phyloP scores from a whole-genome alignment of 1,140 invertebrate species.

The Trachelipus rathkii region DNA sequence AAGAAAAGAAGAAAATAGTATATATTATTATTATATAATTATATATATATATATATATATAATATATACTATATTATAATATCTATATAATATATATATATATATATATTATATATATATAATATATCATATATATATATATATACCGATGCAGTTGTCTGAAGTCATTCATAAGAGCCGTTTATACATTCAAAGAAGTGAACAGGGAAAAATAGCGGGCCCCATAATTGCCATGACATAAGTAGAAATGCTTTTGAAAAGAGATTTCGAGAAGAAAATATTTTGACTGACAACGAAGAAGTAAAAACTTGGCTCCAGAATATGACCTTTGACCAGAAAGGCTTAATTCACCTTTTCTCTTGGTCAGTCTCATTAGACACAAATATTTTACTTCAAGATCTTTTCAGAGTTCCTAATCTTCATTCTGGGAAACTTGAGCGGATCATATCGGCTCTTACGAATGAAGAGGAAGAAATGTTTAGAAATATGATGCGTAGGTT shows the following conservation, averaged over 20 bases:
- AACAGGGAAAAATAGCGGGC: slow-evolving; percentile 42
- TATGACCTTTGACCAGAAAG: slow-evolving; percentile 83
- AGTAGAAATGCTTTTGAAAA: slow-evolving; percentile 74
- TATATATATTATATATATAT: slow-evolving; percentile 18
- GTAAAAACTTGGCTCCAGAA: slow-evolving; percentile 85
- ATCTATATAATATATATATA: slow-evolving; percentile 5
- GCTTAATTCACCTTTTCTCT: slow-evolving; percentile 95
- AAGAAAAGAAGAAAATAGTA: no score
- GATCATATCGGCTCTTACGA: slow-evolving; percentile 81
- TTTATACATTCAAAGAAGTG: slow-evolving; percentile 44
- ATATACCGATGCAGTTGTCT: slow-evolving; percentile 81
- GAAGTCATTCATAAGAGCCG: slow-evolving; percentile 93
- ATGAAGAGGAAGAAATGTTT: slow-evolving; percentile 97
- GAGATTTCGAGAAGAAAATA: slow-evolving; percentile 70
- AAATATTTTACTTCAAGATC: slow-evolving; percentile 78
- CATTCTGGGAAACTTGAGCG: slow-evolving; percentile 78
- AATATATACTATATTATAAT: neutral
- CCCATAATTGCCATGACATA: slow-evolving; percentile 51
- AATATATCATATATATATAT: neutral
- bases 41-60: neutral
- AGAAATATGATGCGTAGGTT: slow-evolving; percentile 92
- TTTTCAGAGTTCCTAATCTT: slow-evolving; percentile 89
- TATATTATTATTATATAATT: no score
- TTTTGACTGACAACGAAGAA: slow-evolving; percentile 64
- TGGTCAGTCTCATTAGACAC: slow-evolving; percentile 94